Evolutionary conservation across 1,140 invertebrate species (phyloP).

Genomic region (Dreissena polymorpha): DNA sequence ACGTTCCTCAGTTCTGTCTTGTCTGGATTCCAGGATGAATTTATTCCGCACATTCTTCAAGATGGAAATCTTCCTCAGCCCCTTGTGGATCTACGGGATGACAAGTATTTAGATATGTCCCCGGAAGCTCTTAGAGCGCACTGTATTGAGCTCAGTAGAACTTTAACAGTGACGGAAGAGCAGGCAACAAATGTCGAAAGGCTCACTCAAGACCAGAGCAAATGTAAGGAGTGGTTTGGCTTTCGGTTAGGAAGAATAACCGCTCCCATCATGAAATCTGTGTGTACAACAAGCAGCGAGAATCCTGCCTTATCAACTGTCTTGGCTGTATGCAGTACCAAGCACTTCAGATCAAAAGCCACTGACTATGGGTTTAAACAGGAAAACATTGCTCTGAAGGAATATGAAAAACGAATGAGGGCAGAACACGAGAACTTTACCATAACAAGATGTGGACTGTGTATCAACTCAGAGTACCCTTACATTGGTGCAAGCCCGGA

Average conservation of each 20-base stretch:
- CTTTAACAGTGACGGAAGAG: background rate
- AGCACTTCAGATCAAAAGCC: constrained; percentile 28
- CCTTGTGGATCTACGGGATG: background rate
- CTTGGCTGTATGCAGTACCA: constrained; percentile 32
- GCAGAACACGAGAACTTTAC: constrained; percentile 38
- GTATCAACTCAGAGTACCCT: constrained; percentile 51
- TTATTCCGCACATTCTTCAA: background rate
- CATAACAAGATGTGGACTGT: constrained; percentile 46
- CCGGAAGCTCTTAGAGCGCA: background rate
- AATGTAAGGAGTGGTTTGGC: constrained; percentile 37
- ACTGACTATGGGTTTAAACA: constrained; percentile 57
- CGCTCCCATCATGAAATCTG: constrained; percentile 44
- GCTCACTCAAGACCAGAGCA: background rate
- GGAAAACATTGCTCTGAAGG: constrained; percentile 32
- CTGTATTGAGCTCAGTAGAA: background rate
- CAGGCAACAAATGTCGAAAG: background rate
- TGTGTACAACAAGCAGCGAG: constrained; percentile 28
- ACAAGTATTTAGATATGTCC: background rate
- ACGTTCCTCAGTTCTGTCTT: background rate
- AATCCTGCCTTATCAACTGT: constrained; percentile 53
- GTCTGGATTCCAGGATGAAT: constrained; percentile 4
- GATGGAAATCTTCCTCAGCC: background rate
- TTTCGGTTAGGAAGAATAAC: constrained; percentile 56
- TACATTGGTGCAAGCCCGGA: constrained; percentile 57
- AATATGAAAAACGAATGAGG: constrained; percentile 14